phyloP scores from a whole-genome alignment of 2,797 vertebrate species.

The Kryptolebias ocellatus region DNA sequence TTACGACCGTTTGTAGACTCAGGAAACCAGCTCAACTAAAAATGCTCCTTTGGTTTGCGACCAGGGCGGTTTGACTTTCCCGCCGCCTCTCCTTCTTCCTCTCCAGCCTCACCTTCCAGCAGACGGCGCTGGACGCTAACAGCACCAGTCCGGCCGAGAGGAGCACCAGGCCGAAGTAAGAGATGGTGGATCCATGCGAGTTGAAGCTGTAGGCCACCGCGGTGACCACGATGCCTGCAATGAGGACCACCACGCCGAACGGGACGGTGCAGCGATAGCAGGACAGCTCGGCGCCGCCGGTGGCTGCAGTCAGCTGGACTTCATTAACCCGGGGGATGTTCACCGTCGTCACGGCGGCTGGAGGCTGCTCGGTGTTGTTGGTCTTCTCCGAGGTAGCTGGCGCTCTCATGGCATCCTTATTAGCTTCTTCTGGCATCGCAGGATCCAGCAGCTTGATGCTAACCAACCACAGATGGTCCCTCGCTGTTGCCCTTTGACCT shows the following conservation, averaged over 20 bases:
- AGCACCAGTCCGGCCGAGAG: conserved; percentile 88
- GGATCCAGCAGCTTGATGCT: conserved; percentile 30
- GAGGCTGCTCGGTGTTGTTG: conserved; percentile 76
- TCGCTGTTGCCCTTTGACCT: conserved; percentile 5
- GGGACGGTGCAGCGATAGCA: conserved; percentile 95
- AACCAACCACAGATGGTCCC: conserved; percentile 52
- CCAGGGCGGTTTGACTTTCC: conserved; percentile 92
- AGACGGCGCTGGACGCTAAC: conserved; percentile 86
- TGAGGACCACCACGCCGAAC: conserved; percentile 93
- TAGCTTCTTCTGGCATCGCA: conserved; percentile 87
- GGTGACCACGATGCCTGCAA: conserved; percentile 91
- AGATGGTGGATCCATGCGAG: conserved; percentile 96
- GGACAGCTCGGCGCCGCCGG: conserved; percentile 92
- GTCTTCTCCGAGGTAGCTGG: conserved; percentile 83
- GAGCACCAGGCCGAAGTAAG: conserved; percentile 91
- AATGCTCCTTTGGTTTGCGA: conserved; percentile 86
- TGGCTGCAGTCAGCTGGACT: conserved; percentile 91
- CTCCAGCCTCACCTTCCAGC: conserved; percentile 90
- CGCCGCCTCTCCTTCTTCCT: conserved; percentile 89
- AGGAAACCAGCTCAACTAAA: conserved; percentile 76
- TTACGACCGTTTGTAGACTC: not conserved
- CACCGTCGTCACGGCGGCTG: conserved; percentile 26
- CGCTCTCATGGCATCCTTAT: conserved; percentile 83
- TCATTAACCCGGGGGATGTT: conserved; percentile 88
- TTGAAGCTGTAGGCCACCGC: conserved; percentile 96